Base-by-base conservation (phyloP, 2,888 invertebrate genomes). In the Drosophila multiciliata region DNA sequence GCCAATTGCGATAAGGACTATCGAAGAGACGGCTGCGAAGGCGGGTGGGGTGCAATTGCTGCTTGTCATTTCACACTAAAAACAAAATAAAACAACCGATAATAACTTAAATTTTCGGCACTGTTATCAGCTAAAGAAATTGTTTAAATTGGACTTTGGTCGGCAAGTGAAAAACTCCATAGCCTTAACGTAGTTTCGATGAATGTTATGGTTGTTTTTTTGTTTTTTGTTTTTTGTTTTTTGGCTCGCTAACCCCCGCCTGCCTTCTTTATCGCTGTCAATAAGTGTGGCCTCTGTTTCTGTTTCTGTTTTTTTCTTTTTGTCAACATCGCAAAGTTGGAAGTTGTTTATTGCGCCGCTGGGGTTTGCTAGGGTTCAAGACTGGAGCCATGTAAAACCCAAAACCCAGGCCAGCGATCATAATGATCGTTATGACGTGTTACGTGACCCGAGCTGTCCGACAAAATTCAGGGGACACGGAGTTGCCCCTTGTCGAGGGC, bases 131-230 rank as follows among this genome's bases (percentile, higher is more conserved):
- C 15, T 45, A 32, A 57, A 84, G 78, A 84, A 75, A 67, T 73
- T 69, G 61, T 59, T 73, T 54, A 66, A 65, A 71, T 78, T 87
- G 84, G 85, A 84, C 84, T 84, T 84, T 84, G 80, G 17, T 52
- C 82, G 29, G 32, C 49, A 15, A 23, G 12, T 15, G 45, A 52
- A 73, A 38, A 59, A 74, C 33, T 36, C 38, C 45, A 29, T 69
- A 60, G 67, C 53, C 23, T 11, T 35, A 54, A 53, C 26, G 5
- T 57, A 32, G 36, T 20, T 62, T 40, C 61, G 33, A 74, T 48
- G 57, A 68, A 45, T 33, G 17, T 36, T 36, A 17, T 53, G 6
- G 6, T 17, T 35, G 7, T 1, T 36, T 32, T 1, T 20, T 17
- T 35, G 7, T 1, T 36, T 32, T 1, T 20, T 32, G 9, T n/a